These are phyloP conservation scores for Eudasyphora cyanicolor DNA, from an alignment of 2,888 invertebrate species.

Conservation along the genomic window DNA sequence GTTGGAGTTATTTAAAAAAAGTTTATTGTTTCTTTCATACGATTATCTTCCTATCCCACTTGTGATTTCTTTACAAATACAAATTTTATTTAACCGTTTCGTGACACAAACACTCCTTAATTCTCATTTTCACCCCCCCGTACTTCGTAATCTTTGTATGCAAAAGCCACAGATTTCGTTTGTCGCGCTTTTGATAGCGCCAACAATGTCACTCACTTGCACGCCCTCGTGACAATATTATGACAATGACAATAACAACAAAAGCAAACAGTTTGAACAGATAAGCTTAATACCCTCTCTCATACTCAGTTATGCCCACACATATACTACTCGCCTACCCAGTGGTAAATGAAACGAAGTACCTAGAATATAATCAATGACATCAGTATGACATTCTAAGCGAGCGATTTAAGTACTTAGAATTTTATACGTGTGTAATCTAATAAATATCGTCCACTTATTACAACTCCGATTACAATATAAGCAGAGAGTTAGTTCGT, in stretches of 20 bases:
- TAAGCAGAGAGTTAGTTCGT: too few relatives aligned
- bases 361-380: too few relatives aligned
- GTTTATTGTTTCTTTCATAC: too few relatives aligned
- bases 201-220: constrained; percentile 62
- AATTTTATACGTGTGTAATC: too few relatives aligned
- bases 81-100: background rate
- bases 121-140: background rate
- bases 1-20: too few relatives aligned
- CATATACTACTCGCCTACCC: background rate
- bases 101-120: background rate
- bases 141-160: background rate
- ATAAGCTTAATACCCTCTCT: constrained; percentile 45
- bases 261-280: constrained; percentile 47
- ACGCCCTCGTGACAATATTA: constrained; percentile 60
- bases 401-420: too few relatives aligned
- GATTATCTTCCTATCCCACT: too few relatives aligned
- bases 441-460: too few relatives aligned
- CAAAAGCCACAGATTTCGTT: background rate
- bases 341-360: too few relatives aligned
- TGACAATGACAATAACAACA: constrained; percentile 42
- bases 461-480: too few relatives aligned
- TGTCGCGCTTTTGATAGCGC: constrained; percentile 52
- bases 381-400: too few relatives aligned
- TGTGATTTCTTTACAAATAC: background rate
- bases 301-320: constrained; percentile 2